Evolutionary conservation across 2,888 invertebrate species (phyloP).

Genomic region (Leptinotarsa tumamoca): DNA sequence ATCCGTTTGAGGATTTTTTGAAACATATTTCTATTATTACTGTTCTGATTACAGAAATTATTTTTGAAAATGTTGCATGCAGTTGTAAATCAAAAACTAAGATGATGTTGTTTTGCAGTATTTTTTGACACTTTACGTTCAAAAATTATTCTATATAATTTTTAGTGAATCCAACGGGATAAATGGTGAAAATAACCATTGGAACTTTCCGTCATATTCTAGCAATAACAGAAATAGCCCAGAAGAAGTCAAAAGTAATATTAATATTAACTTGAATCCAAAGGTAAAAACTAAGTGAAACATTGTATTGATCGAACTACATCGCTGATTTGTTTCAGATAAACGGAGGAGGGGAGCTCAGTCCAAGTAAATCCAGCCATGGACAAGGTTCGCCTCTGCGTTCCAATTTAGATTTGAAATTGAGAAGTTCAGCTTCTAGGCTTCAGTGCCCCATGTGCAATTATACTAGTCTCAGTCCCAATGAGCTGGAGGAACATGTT

Average conservation of each 20-base stretch:
- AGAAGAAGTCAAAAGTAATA: constrained; percentile 56
- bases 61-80: too few species aligned
- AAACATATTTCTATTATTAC: too few species aligned
- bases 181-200: constrained; percentile 55
- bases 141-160: too few species aligned
- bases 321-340: constrained; percentile 53
- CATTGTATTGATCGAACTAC: too few species aligned
- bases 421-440: constrained; percentile 72
- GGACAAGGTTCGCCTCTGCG: constrained; percentile 82
- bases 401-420: constrained; percentile 77
- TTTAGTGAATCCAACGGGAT: constrained; percentile 60
- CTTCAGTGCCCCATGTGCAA: constrained; percentile 82
- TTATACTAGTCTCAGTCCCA: constrained; percentile 79
- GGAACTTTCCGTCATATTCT: constrained; percentile 57
- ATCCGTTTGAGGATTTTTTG: too few species aligned
- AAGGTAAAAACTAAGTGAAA: constrained; percentile 56
- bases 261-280: constrained; percentile 64
- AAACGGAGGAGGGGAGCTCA: constrained; percentile 64
- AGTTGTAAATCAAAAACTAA: too few species aligned
- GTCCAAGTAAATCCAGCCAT: constrained; percentile 67
- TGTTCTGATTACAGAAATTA: too few species aligned
- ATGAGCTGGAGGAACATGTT: constrained; percentile 84
- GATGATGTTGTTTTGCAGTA: background rate
- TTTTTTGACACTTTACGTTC: background rate
- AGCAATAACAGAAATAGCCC: constrained; percentile 53